Evolutionary conservation across 2,113 vertebrate species (phyloP).

Genomic region (Cranoglanis bouderius): DNA sequence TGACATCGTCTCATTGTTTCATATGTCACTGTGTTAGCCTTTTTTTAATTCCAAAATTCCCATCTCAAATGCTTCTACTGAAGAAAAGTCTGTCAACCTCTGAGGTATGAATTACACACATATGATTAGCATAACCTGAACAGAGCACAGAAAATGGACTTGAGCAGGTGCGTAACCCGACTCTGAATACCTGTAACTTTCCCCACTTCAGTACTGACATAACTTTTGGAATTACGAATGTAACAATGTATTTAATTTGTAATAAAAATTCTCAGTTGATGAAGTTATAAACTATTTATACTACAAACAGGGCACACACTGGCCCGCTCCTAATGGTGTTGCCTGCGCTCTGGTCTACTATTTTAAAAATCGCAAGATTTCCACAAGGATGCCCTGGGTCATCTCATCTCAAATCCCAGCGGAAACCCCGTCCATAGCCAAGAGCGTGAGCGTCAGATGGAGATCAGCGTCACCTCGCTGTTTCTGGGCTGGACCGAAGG

Average conservation of each 20-base stretch:
- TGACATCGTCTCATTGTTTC: no score
- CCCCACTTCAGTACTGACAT: no score
- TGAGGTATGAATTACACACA: not conserved
- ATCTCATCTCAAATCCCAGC: not conserved
- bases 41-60: no score
- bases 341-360: not conserved
- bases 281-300: not conserved
- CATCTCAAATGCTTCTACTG: not conserved
- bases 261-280: no score
- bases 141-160: no score
- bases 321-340: not conserved
- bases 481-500: constrained; percentile 3
- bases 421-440: not conserved
- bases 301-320: not conserved
- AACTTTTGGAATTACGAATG: not conserved
- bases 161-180: not conserved
- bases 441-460: constrained; percentile 13
- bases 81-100: not conserved
- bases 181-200: not conserved
- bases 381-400: not conserved
- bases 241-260: no score
- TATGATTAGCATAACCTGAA: no score
- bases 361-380: not conserved
- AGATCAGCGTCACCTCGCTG: not conserved
- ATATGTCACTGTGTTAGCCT: no score